phyloP scores from a whole-genome alignment of 2,888 invertebrate genomes.

The Polietes domitor region DNA sequence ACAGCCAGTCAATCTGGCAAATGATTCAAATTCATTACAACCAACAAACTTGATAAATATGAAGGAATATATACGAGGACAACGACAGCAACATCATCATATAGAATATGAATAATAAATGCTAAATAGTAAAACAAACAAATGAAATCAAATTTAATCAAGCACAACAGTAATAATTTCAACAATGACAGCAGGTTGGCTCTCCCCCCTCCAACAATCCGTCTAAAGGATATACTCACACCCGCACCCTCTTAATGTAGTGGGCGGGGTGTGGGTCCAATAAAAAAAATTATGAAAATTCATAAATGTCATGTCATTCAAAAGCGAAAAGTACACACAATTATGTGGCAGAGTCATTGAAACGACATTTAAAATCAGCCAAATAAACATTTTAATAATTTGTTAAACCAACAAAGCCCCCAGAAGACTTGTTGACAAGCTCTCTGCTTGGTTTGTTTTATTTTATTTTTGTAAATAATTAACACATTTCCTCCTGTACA shows the following conservation, averaged over 20 bases:
- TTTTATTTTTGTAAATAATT: too few species aligned
- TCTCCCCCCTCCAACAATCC: background rate
- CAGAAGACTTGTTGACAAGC: too few species aligned
- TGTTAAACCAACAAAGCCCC: background rate
- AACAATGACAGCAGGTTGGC: conserved; percentile 28
- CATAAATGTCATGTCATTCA: background rate
- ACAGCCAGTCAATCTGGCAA: conserved; percentile 45
- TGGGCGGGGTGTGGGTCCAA: too few species aligned
- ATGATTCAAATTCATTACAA: conserved; percentile 55
- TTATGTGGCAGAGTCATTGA: background rate
- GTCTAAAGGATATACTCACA: background rate
- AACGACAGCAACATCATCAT: background rate
- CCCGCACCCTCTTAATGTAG: too few species aligned
- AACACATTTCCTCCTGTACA: too few species aligned
- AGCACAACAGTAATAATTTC: conserved; percentile 42
- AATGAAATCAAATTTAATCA: conserved; percentile 61
- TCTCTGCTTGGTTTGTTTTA: too few species aligned
- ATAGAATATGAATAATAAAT: conserved; percentile 44
- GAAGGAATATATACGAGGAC: background rate
- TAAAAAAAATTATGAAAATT: conserved; percentile 11
- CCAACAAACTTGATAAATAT: background rate
- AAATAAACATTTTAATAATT: background rate
- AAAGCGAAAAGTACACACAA: background rate
- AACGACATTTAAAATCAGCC: background rate
- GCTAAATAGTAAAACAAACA: conserved; percentile 55